Base-by-base conservation (phyloP, 2,888 invertebrate species). In the Drosophila imparisetae region DNA sequence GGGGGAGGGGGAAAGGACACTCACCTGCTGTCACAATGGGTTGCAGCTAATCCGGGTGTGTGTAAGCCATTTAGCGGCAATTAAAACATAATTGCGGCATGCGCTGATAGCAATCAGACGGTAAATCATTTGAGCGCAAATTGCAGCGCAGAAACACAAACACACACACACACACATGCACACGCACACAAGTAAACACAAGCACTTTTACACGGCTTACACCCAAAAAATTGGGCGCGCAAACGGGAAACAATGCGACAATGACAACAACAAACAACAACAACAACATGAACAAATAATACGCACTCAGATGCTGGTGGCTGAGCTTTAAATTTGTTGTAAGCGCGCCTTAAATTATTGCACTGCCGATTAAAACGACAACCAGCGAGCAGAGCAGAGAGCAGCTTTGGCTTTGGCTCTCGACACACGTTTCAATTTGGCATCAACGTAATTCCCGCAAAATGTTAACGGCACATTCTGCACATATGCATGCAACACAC, bases 61-160 rank as follows among this genome's bases (percentile, higher is more conserved):
- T 72, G 77, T 86, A 76, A 89, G 75, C 77, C 89, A 89, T 89
- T 86, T 83, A 89, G 74, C 81, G 67, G 67, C 89, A 86, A 86
- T 86, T 86, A 86, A 86, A 89, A 83, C 89, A 81, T 86, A 86
- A 86, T 86, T 86, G 89, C 86, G 81, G 85, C 75, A 79, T 70
- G 71, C 66, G 83, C 76, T 79, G 89, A 86, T 86, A 81, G 68
- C 80, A 82, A 87, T 81, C 85, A 67, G 63, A 64, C 75, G 69
- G 75, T 86, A 83, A 86, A 86, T 86, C 87, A 89, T 86, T 81
- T 73, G 68, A 21, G 62, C 71, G 53, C 73, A 71, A 75, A 82
- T 78, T 78, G 66, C 78, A 73, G 62, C 68, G 48, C 70, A 59
- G 57, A 71, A 75, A 57, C 59, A 52, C 21, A 64, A 18, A 61